Evolutionary conservation across 2,113 vertebrate species (phyloP).

Genomic region (Bolborhynchus lineola): DNA sequence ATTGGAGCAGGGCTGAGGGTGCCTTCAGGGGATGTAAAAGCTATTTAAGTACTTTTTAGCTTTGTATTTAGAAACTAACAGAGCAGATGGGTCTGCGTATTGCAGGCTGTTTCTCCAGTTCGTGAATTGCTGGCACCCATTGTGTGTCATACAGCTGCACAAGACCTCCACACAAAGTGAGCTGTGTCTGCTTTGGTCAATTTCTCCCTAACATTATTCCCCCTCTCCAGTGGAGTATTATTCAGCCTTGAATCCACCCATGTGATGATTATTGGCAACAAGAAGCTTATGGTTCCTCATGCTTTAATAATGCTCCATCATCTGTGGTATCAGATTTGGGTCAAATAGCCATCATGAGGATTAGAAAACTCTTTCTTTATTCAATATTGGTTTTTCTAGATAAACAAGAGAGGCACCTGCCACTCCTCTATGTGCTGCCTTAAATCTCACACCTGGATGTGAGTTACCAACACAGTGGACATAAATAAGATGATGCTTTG

Average conservation of each 20-base stretch:
- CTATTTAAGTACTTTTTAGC: background rate
- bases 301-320: background rate
- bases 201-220: background rate
- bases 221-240: background rate
- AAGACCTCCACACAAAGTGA: background rate
- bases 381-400: background rate
- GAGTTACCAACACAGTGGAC: background rate
- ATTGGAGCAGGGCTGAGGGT: background rate
- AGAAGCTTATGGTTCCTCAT: background rate
- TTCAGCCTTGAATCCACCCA: background rate
- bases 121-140: background rate
- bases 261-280: constrained; percentile 34
- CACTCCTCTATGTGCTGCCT: background rate
- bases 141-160: background rate
- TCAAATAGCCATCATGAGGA: background rate
- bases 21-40: background rate
- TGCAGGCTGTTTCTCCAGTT: background rate
- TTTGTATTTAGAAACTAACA: background rate
- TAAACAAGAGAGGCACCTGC: background rate
- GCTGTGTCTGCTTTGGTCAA: background rate
- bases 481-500: background rate
- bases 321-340: background rate
- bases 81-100: background rate
- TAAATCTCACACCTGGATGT: background rate
- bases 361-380: background rate